phyloP scores from a whole-genome alignment of 2,113 vertebrate species.

The Notothenia rossii region DNA sequence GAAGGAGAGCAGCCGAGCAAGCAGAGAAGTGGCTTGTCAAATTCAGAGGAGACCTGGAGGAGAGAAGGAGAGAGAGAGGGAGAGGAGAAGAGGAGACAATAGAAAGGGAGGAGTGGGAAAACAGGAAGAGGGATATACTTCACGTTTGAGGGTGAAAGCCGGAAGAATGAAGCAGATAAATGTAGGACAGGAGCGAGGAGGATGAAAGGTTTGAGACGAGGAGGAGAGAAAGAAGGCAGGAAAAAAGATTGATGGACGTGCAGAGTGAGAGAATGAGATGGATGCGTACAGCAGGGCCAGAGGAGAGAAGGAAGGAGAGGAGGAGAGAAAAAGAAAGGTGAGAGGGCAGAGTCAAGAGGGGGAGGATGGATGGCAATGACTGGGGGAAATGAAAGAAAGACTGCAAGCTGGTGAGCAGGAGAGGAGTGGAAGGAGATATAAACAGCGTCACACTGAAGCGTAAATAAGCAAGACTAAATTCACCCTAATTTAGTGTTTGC shows the following conservation, averaged over 20 bases:
- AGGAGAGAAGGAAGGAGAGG: slow-evolving; percentile 11
- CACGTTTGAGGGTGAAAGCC: slow-evolving; percentile 40
- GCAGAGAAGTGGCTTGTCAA: slow-evolving; percentile 51
- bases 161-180: slow-evolving; percentile 48
- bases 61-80: slow-evolving; percentile 24
- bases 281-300: slow-evolving; percentile 27
- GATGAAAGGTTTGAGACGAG: slow-evolving; percentile 28
- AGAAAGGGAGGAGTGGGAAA: slow-evolving; percentile 29
- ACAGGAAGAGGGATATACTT: slow-evolving; percentile 34
- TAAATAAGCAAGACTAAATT: neutral
- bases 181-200: slow-evolving; percentile 25
- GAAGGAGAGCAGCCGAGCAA: slow-evolving; percentile 36
- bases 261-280: slow-evolving; percentile 22
- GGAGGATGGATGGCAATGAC: slow-evolving; percentile 8
- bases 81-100: slow-evolving; percentile 12
- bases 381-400: slow-evolving; percentile 5
- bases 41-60: slow-evolving; percentile 38
- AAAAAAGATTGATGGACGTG: slow-evolving; percentile 34
- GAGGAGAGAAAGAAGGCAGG: slow-evolving; percentile 11
- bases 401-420: neutral
- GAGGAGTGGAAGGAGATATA: neutral
- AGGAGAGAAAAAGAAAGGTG: neutral
- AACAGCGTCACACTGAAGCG: neutral
- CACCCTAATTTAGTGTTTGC: neutral
- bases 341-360: slow-evolving; percentile 11